Evolutionary conservation across 1,140 invertebrate genomes (phyloP), one percentile per base, ranked within the genome.

Genomic region (Magallana gigas): DNA sequence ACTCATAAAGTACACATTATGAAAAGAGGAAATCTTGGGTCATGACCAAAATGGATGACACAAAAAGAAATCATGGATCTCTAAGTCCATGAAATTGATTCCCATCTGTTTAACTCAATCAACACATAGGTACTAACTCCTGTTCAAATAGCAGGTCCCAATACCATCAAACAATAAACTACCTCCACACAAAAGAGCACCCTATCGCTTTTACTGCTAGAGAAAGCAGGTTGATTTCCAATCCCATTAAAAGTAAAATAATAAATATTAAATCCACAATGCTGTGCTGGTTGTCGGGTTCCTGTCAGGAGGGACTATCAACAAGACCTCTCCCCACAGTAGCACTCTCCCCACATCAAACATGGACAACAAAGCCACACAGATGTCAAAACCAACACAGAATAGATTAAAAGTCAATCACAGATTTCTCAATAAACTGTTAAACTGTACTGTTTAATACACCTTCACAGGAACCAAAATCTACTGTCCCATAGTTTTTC

Each of bases 171-270:
- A 76, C 68, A 76, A 76, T 76, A 76, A 76, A 76, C 68, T 48
- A 29, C 68, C 18, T 36, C 23, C 29, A 76, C 68, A 76, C 68
- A 76, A 76, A 76, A 76, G 68, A 76, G 68, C 36, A 12, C 29
- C 68, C 68, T 76, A 76, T 76, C 23, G 68, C 68, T 76, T 12
- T 29, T 76, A 76, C 68, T 48, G 68, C 68, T 76, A 29, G 23
- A 29, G 68, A 76, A 76, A 29, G 68, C 68, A 76, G 68, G 68
- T 76, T 76, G 68, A 76, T 76, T 76, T 76, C 68, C 68, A 76
- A 76, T 76, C 68, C 68, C 68, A 76, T 76, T 76, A 76, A 76
- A 76, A 76, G 68, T 76, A 76, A 76, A 76, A 76, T 76, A 76
- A 76, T 76, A 76, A 76, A 76, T 76, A 76, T 76, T 36, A 76